phyloP scores from a whole-genome alignment of 2,888 invertebrate species.

The Lycophotia porphyrea region DNA sequence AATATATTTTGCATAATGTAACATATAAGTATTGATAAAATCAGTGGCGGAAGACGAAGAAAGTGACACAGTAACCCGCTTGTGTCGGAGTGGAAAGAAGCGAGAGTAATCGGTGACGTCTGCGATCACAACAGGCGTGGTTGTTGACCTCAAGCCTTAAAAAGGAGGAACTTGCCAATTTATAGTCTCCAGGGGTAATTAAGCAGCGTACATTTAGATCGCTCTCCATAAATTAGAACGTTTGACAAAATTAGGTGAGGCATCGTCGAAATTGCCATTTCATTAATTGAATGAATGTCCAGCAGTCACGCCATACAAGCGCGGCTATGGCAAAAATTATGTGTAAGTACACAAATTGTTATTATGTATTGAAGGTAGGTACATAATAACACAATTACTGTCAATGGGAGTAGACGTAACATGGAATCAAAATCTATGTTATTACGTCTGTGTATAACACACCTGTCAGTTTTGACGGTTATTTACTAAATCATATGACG shows the following conservation, averaged over 20 bases:
- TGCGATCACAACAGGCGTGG: conserved; percentile 56
- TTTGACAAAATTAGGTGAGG: conserved; percentile 70
- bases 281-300: conserved; percentile 79
- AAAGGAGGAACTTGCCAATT: conserved; percentile 51
- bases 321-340: conserved; percentile 39
- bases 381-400: conserved; percentile 62
- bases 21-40: conserved; percentile 65
- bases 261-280: conserved; percentile 74
- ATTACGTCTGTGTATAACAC: conserved; percentile 68
- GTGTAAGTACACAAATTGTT: conserved; percentile 51
- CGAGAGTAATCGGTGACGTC: conserved; percentile 82
- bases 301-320: conserved; percentile 75
- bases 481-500: conserved; percentile 83
- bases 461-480: conserved; percentile 77
- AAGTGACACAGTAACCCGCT: conserved; percentile 85
- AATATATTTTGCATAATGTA: conserved; percentile 59
- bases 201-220: conserved; percentile 28
- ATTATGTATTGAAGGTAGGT: conserved; percentile 58
- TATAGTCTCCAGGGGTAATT: conserved; percentile 39
- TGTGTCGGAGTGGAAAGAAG: conserved; percentile 77
- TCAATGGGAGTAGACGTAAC: conserved; percentile 63
- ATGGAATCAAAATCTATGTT: conserved; percentile 58
- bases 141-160: conserved; percentile 51
- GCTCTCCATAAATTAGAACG: conserved; percentile 52
- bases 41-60: conserved; percentile 78